Evolutionary conservation across 2,888 invertebrate genomes (phyloP).

Genomic region (Lasioglossum marginatum): DNA sequence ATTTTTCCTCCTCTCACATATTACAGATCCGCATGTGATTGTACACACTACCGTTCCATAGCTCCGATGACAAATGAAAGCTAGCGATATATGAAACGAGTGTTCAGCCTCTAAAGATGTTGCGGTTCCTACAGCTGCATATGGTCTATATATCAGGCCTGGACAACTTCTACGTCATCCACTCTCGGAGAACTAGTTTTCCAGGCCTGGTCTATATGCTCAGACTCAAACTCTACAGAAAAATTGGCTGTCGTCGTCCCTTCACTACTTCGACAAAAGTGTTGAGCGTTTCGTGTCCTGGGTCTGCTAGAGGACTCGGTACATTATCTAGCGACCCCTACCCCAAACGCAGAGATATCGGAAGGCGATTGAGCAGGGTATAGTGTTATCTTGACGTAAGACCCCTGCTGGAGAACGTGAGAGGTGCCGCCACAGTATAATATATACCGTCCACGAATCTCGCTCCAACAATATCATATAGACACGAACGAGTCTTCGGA

Average conservation of each 20-base stretch:
- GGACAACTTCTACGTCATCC: no score
- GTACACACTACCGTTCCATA: not conserved
- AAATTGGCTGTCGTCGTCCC: no score
- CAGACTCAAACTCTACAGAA: not conserved
- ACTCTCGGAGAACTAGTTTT: no score
- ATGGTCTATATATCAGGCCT: no score
- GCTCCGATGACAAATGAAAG: not conserved
- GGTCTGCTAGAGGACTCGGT: not conserved
- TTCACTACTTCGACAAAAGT: no score
- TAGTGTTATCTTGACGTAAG: no score
- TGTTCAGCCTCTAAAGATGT: not conserved
- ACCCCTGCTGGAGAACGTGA: not conserved
- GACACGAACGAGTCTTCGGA: constrained; percentile 22
- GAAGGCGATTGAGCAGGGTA: not conserved
- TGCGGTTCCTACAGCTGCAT: no score
- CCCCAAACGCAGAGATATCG: not conserved
- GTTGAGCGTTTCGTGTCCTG: not conserved
- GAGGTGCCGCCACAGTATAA: constrained; percentile 22
- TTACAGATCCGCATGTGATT: not conserved
- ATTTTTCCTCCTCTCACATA: not conserved
- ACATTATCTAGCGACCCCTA: not conserved
- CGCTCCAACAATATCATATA: constrained; percentile 48
- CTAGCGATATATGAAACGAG: not conserved
- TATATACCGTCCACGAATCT: constrained; percentile 48
- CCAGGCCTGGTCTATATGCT: not conserved